phyloP scores from a whole-genome alignment of 2,797 vertebrate genomes.

The Aphelocoma californica region DNA sequence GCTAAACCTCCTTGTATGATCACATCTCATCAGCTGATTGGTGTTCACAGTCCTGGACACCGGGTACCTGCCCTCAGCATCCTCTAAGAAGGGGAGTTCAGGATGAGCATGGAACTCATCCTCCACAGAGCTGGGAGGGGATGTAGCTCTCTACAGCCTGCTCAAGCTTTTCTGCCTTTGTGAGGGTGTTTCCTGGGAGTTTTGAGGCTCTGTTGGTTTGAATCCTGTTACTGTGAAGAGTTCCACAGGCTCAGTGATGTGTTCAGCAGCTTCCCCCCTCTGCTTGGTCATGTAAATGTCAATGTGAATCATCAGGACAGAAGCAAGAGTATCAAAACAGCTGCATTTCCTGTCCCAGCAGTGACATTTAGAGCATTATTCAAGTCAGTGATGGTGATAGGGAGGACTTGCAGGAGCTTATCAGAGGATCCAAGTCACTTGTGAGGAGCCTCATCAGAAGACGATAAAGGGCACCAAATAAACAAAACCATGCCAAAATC shows the following conservation, averaged over 20 bases:
- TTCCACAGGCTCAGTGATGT: neutral
- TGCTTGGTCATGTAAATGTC: conserved; percentile 49
- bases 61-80: too few relatives aligned
- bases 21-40: neutral
- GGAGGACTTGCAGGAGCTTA: neutral
- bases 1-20: neutral
- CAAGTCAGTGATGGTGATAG: neutral
- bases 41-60: neutral
- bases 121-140: fast-evolving
- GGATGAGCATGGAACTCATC: neutral
- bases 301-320: conserved; percentile 39
- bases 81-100: neutral
- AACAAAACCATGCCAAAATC: neutral
- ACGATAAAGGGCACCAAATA: neutral
- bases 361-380: conserved; percentile 26
- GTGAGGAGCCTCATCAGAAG: neutral
- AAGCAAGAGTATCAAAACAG: neutral
- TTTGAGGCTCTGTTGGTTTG: neutral
- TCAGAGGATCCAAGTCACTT: neutral
- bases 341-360: conserved; percentile 30
- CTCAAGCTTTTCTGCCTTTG: neutral
- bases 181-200: neutral
- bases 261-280: neutral
- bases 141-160: neutral
- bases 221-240: neutral